A percentile compares a stretch with the other conserved stretches of the same genome.
These are phyloP conservation scores for Lepisosteus oculatus DNA, from an alignment of 2,113 vertebrate genomes.

Conservation along the genomic window DNA sequence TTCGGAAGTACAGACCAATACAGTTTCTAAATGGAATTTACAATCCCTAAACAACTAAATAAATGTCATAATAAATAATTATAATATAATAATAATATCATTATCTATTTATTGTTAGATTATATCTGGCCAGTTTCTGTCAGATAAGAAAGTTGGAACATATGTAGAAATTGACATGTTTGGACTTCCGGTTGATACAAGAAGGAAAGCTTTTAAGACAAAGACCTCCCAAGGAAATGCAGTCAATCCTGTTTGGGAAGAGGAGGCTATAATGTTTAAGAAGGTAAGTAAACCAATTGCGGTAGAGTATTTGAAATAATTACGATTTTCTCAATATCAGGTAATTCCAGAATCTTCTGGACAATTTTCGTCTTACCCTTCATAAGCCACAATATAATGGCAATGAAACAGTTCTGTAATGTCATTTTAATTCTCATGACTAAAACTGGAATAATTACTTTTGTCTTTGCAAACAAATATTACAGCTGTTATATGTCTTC, in stretches of 20 bases:
- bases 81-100: not conserved
- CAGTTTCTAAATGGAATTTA: not conserved
- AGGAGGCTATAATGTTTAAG: constrained; percentile 94
- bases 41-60: not conserved
- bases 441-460: not conserved
- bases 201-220: constrained; percentile 92
- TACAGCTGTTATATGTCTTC: not conserved
- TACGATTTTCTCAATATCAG: not conserved
- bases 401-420: too few species aligned
- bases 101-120: constrained; percentile 61
- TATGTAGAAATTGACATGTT: constrained; percentile 98
- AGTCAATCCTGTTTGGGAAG: constrained; percentile 94
- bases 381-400: too few species aligned
- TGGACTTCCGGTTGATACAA: constrained; percentile 92
- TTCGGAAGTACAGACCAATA: too few species aligned
- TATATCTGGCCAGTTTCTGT: constrained; percentile 96
- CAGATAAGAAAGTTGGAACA: constrained; percentile 93
- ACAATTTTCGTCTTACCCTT: too few species aligned
- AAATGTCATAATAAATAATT: not conserved
- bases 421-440: too few species aligned
- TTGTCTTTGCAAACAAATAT: not conserved
- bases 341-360: not conserved
- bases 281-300: constrained; percentile 65
- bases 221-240: constrained; percentile 93
- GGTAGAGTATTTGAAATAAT: not conserved